phyloP scores from a whole-genome alignment of 2,113 vertebrate genomes.

The Globicephala melas region DNA sequence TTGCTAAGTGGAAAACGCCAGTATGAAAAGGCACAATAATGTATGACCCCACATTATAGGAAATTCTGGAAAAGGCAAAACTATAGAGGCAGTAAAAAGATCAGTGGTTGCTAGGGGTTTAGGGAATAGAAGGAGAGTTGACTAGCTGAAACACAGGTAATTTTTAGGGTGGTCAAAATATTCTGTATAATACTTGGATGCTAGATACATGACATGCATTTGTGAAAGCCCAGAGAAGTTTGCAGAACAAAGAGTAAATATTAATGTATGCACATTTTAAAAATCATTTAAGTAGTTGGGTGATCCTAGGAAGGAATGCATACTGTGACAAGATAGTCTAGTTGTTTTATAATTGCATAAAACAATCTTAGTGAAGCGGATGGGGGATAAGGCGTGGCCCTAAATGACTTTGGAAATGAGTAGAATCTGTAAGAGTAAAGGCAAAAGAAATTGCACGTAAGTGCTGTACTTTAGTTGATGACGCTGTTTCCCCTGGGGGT shows the following conservation, averaged over 20 bases:
- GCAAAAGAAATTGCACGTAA: background rate
- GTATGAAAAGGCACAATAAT: background rate
- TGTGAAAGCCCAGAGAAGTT: background rate
- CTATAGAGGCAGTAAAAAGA: background rate
- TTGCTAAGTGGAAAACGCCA: background rate
- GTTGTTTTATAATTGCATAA: background rate
- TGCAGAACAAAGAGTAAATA: background rate
- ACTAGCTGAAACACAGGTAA: background rate
- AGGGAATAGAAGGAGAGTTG: background rate
- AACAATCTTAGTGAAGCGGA: background rate
- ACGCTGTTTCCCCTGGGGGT: background rate
- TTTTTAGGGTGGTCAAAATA: background rate
- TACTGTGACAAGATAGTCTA: background rate
- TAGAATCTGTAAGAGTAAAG: background rate
- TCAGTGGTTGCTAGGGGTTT: background rate
- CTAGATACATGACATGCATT: background rate
- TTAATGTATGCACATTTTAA: background rate
- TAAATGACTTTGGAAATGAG: background rate
- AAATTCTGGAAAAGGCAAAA: background rate
- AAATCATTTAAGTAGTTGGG: background rate
- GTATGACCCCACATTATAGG: background rate
- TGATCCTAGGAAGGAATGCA: background rate
- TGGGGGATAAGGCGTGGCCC: background rate
- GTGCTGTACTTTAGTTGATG: background rate
- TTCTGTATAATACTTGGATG: background rate